Conservation (phyloP, 1,140 invertebrate genomes). For the Trachelipus rathkii region DNA sequence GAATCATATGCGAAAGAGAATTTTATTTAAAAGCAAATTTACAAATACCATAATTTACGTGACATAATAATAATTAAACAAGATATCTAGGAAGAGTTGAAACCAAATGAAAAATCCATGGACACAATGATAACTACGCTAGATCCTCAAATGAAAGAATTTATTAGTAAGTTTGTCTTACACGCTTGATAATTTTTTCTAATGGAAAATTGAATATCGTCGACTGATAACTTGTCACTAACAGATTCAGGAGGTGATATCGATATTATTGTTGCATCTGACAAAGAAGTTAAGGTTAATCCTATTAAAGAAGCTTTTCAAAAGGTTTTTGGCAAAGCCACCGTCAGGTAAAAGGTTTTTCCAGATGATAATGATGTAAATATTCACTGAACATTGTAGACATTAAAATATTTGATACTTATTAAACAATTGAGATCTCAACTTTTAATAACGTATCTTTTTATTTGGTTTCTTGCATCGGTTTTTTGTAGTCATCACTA, state of each 20-base stretch:
- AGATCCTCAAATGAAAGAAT: conserved; percentile 85
- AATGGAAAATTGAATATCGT: neutral
- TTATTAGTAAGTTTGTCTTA: conserved; percentile 63
- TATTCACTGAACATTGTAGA: too few relatives aligned
- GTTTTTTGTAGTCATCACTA: too few relatives aligned
- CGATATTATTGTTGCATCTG: conserved; percentile 69
- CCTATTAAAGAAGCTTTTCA: conserved; percentile 79
- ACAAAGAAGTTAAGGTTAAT: conserved; percentile 70
- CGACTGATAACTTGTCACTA: conserved; percentile 47
- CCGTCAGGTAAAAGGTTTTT: conserved; percentile 52
- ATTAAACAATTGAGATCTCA: too few relatives aligned
- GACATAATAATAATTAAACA: too few relatives aligned
- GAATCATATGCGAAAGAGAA: too few relatives aligned
- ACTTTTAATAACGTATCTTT: too few relatives aligned
- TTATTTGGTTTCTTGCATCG: too few relatives aligned
- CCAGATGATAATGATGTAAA: conserved; percentile 27
- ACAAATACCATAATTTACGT: too few relatives aligned
- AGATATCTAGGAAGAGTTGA: too few relatives aligned
- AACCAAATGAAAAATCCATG: too few relatives aligned
- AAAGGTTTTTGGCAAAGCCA: conserved; percentile 72
- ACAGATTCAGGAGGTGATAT: conserved; percentile 73
- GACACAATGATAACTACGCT: conserved; percentile 82
- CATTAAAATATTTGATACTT: too few relatives aligned
- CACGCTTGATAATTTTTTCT: neutral
- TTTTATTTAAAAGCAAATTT: too few relatives aligned